Evolutionary conservation across 2,113 vertebrate genomes (phyloP).

Genomic region (Megaceryle torquata): DNA sequence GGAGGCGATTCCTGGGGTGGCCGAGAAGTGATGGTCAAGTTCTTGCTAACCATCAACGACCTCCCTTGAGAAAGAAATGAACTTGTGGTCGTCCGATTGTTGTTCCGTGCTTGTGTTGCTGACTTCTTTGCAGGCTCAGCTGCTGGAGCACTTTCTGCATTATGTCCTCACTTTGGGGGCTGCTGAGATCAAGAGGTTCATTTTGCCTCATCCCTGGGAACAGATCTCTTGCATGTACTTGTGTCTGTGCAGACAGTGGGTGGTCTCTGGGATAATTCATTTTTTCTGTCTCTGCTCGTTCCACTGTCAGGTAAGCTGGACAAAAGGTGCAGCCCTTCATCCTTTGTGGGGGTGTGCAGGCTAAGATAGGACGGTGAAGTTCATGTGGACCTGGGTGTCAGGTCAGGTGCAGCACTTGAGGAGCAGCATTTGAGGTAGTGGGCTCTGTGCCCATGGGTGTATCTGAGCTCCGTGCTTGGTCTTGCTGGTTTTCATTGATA

Average conservation of each 20-base stretch:
- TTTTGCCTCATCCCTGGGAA: neutral
- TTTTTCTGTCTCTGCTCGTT: neutral
- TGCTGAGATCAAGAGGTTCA: neutral
- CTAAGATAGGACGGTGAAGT: rapidly evolving
- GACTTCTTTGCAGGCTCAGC: neutral
- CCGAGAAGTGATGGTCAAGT: neutral
- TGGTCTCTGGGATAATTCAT: neutral
- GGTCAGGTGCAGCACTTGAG: neutral
- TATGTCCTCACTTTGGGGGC: neutral
- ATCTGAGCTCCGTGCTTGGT: rapidly evolving
- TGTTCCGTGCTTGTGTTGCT: neutral
- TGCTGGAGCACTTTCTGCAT: neutral
- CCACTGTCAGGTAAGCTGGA: too few species aligned
- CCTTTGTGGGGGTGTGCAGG: rapidly evolving
- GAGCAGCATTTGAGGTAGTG: neutral
- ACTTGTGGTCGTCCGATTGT: neutral
- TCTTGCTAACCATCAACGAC: neutral
- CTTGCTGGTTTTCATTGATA: neutral
- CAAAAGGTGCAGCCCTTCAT: neutral
- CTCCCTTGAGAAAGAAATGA: neutral
- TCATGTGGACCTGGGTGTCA: neutral
- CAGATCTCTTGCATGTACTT: neutral
- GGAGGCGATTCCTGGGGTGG: neutral
- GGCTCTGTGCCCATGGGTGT: neutral
- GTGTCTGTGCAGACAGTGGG: neutral